A percentile compares a stretch with the other conserved stretches of the same genome.
Evolutionary conservation across 2,113 vertebrate species (phyloP).

Genomic region (Ptilonorhynchus violaceus): DNA sequence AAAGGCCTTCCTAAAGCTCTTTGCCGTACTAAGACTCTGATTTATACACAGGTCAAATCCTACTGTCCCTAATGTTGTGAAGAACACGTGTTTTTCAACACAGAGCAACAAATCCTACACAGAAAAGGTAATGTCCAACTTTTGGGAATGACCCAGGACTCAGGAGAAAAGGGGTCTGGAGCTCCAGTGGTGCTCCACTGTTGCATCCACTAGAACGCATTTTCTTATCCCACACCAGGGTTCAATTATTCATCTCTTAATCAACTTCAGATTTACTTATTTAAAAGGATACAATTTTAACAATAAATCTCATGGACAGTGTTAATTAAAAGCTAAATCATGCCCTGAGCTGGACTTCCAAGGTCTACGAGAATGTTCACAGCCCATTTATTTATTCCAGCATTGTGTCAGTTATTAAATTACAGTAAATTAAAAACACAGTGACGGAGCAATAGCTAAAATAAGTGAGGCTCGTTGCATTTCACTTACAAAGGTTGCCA

Average conservation of each 20-base stretch:
- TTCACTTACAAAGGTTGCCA: conserved; percentile 47
- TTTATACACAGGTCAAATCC: neutral
- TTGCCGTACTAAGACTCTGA: neutral
- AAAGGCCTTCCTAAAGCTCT: neutral
- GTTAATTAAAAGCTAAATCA: conserved; percentile 53
- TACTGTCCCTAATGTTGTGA: rapidly evolving
- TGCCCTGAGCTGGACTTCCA: conserved; percentile 30
- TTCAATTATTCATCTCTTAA: conserved; percentile 45
- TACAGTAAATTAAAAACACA: conserved; percentile 59
- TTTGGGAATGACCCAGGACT: neutral
- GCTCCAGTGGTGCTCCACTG: neutral
- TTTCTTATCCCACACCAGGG: neutral
- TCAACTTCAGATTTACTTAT: conserved; percentile 28
- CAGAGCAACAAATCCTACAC: neutral
- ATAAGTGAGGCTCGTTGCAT: conserved; percentile 32
- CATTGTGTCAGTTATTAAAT: conserved; percentile 50
- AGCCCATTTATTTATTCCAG: conserved; percentile 55
- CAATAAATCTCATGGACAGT: conserved; percentile 44
- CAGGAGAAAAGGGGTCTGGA: neutral
- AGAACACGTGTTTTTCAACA: neutral
- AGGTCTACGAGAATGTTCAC: conserved; percentile 36
- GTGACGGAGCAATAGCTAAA: conserved; percentile 50
- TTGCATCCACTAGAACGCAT: neutral
- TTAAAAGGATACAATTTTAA: conserved; percentile 39
- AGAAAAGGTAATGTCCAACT: neutral